phyloP scores from a whole-genome alignment of 1,140 invertebrate species.

The Drosophila tristis region DNA sequence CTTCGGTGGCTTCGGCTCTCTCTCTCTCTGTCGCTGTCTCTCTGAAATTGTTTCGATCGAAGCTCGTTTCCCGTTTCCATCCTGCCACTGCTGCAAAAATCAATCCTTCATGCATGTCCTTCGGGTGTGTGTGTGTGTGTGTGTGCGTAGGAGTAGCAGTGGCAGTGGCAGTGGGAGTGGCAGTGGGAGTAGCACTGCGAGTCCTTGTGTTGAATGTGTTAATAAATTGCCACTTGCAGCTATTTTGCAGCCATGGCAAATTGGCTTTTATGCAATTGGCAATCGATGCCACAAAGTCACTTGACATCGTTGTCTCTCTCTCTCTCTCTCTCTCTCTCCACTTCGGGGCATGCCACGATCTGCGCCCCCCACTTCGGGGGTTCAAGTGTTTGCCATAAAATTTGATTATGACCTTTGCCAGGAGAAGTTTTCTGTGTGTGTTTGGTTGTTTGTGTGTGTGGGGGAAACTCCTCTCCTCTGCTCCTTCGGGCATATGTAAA shows the following conservation, averaged over 20 bases:
- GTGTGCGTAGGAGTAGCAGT: background rate
- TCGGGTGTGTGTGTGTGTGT: slow-evolving; percentile 12
- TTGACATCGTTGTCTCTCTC: slow-evolving; percentile 13
- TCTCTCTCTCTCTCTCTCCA: background rate
- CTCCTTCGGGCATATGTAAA: slow-evolving; percentile 31
- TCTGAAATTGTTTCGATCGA: slow-evolving; percentile 52
- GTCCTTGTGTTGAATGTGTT: slow-evolving; percentile 52
- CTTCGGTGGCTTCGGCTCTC: background rate
- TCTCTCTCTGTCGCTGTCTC: background rate
- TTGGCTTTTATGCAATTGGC: slow-evolving; percentile 72
- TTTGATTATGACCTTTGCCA: slow-evolving; percentile 60
- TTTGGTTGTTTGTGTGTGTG: background rate
- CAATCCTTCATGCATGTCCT: slow-evolving; percentile 38
- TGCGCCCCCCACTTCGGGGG: background rate
- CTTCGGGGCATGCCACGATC: background rate
- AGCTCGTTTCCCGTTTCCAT: slow-evolving; percentile 28
- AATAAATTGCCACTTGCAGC: slow-evolving; percentile 71
- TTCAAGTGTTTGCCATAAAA: slow-evolving; percentile 72
- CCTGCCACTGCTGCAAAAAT: slow-evolving; percentile 75
- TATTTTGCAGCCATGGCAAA: slow-evolving; percentile 75
- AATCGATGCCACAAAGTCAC: slow-evolving; percentile 55
- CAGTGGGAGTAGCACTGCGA: too few species aligned
- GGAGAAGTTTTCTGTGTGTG: background rate
- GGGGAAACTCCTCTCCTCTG: background rate
- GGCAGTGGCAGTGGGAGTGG: too few species aligned